A percentile compares a stretch with the other conserved stretches of the same genome.
Conservation (phyloP, 2,113 vertebrate species). For the Paramormyrops kingsleyae region DNA sequence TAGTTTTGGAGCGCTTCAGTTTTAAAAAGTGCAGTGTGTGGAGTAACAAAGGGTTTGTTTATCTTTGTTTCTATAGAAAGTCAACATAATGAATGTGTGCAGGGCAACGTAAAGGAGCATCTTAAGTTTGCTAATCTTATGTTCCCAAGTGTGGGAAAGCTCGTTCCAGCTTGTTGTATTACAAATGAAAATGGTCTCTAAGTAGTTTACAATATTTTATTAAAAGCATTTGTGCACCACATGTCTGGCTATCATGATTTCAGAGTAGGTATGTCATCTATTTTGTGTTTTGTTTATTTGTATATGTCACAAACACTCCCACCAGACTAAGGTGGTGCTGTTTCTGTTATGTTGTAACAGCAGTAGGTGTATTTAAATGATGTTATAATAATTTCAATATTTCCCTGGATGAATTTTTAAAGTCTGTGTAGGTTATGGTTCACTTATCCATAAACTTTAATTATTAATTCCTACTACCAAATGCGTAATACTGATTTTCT, state of each 20-base stretch:
- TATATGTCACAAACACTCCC: background rate
- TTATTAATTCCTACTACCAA: background rate
- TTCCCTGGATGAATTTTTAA: background rate
- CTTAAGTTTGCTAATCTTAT: background rate
- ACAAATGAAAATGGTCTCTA: background rate
- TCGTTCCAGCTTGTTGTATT: background rate
- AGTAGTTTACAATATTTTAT: background rate
- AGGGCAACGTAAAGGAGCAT: background rate
- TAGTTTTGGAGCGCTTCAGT: background rate
- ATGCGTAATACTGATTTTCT: background rate
- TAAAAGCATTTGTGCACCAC: background rate
- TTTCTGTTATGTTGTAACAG: background rate
- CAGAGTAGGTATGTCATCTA: background rate
- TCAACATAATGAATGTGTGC: background rate
- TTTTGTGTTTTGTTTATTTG: background rate
- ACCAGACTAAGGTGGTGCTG: background rate
- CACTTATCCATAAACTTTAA: background rate
- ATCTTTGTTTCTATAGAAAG: constrained; percentile 1
- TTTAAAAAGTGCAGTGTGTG: constrained; percentile 2
- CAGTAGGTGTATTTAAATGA: background rate
- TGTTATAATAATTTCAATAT: background rate
- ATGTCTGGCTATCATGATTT: background rate
- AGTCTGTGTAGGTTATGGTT: background rate
- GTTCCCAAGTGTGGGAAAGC: background rate
- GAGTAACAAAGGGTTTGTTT: background rate